A percentile compares a stretch with the other conserved stretches of the same genome.
Conservation (phyloP, 2,888 invertebrate genomes). For the Myopa tessellatipennis region DNA sequence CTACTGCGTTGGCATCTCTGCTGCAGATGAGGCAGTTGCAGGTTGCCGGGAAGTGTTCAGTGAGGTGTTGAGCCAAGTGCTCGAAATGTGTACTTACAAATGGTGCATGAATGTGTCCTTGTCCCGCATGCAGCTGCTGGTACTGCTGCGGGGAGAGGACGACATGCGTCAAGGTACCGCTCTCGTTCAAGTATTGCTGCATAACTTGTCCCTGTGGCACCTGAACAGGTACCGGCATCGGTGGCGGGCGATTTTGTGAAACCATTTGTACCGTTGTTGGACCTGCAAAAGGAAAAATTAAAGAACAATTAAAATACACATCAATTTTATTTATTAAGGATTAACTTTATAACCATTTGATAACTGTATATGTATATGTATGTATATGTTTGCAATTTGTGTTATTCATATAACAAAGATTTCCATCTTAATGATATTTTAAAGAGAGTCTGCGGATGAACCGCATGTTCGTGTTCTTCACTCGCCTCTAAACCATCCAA, state of each 20-base stretch:
- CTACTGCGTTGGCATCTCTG: too few species aligned
- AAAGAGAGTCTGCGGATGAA: background rate
- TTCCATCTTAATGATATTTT: background rate
- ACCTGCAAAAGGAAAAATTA: slow-evolving; percentile 71
- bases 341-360: background rate
- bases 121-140: slow-evolving; percentile 68
- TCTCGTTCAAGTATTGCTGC: slow-evolving; percentile 92
- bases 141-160: slow-evolving; percentile 83
- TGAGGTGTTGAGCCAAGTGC: too few species aligned
- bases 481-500: too few species aligned
- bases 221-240: slow-evolving; percentile 88
- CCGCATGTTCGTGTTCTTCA: background rate
- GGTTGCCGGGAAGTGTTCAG: too few species aligned
- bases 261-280: slow-evolving; percentile 89
- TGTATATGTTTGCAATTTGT: background rate
- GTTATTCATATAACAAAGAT: background rate
- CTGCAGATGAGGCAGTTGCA: too few species aligned
- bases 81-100: slow-evolving; percentile 72
- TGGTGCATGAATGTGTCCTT: slow-evolving; percentile 73
- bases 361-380: background rate
- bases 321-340: too few species aligned
- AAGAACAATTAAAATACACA: slow-evolving; percentile 37
- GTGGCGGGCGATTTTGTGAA: slow-evolving; percentile 81
- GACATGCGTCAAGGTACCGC: slow-evolving; percentile 87
- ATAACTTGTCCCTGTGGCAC: slow-evolving; percentile 92